Conservation (phyloP, 2,888 invertebrate species). For the Sympetrum striolatum region DNA sequence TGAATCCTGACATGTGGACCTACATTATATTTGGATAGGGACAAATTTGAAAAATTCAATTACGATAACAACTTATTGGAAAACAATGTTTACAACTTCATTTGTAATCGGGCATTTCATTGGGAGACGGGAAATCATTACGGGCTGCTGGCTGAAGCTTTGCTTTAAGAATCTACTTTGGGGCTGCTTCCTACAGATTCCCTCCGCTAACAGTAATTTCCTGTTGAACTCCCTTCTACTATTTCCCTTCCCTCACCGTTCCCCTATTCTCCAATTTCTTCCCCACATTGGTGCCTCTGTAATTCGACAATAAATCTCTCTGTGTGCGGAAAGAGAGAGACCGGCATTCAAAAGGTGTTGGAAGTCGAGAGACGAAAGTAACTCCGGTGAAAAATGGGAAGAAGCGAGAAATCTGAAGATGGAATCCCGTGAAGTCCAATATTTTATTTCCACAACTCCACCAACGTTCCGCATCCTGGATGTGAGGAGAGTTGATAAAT, state of each 20-base stretch:
- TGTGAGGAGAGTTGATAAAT: not conserved
- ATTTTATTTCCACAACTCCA: not conserved
- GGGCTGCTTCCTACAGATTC: not conserved
- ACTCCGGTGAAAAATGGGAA: not conserved
- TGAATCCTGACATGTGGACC: too few species aligned
- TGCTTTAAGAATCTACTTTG: not conserved
- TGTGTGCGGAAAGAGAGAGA: not conserved
- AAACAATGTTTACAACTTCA: not conserved
- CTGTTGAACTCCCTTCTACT: not conserved
- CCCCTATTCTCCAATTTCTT: not conserved
- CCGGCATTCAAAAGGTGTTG: not conserved
- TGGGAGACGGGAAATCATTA: not conserved
- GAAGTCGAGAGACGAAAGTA: not conserved
- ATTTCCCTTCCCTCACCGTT: not conserved
- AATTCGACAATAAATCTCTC: constrained; percentile 31
- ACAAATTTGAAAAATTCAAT: too few species aligned
- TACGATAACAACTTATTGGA: not conserved
- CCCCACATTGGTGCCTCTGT: not conserved
- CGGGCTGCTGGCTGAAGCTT: not conserved
- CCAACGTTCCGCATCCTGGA: not conserved
- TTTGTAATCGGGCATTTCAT: not conserved
- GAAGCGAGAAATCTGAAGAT: not conserved
- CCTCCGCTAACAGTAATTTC: not conserved
- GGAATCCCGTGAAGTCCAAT: not conserved
- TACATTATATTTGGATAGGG: not conserved